Evolutionary conservation across 2,797 vertebrate genomes (phyloP), one percentile per base, ranked within the genome.

Genomic region (Nothura maculosa): DNA sequence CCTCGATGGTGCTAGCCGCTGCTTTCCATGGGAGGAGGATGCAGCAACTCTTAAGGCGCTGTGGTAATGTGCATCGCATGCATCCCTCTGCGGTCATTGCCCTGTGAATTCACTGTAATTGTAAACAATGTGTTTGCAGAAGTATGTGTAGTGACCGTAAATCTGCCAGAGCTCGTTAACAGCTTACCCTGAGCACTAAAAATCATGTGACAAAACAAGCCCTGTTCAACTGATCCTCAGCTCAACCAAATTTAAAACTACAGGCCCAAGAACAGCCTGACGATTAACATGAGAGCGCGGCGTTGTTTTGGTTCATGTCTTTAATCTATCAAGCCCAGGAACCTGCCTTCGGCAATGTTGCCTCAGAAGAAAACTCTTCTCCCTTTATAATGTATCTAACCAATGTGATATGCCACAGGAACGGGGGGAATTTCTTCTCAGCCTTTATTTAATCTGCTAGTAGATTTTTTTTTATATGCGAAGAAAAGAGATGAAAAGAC

Each of bases 261-360:
- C 81, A 92, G 93, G 92, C 94, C 93, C 87, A 93, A 96, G 91
- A 96, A 96, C 93, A 94, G 94, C 90, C 92, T 95, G 95, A 93
- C 67, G 74, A 96, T 96, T 96, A 97, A 87, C 92, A 94, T 50
- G 95, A 96, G 92, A 95, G 83, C 70, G 73, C 21, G 75, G 90
- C 54, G 22, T 85, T 81, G 93, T 95, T 96, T 91, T 95, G 86
- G 85, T 93, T 97, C 94, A 83, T 6, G 93, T 93, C 92, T 96
- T 96, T 97, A 94, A 96, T 97, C 91, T 96, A 86, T 96, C 96
- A 97, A 96, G 92, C 93, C 95, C 91, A 94, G 95, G 83, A 93
- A 94, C 92, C 91, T 93, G 95, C 97, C 96, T 92, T 96, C 24
- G 96, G 96, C 96, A 94, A 96, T 85, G 80, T 87, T 93, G 95